Percentiles rank a stretch among this genome's conserved stretches.
Evolutionary conservation across 92 coral and sea anemone genomes (phyloP).

Genomic region (Virgularia gustaviana): DNA sequence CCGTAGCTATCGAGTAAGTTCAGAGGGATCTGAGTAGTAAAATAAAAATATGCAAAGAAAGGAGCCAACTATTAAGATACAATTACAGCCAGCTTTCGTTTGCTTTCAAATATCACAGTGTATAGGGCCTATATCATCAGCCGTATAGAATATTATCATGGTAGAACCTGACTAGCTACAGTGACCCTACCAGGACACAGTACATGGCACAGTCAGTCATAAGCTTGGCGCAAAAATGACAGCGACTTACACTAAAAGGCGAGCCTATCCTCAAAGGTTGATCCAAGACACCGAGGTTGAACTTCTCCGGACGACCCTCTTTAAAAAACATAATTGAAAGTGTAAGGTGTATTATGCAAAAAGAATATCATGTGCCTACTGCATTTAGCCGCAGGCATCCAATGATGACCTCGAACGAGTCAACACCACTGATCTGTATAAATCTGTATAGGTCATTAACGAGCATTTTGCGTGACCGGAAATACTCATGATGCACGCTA

Average conservation of each 20-base stretch:
- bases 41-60: too few species aligned
- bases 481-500: too few species aligned
- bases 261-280: slow-evolving; percentile 82
- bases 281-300: slow-evolving; percentile 90
- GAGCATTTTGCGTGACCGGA: too few species aligned
- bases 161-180: background rate
- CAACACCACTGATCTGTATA: too few species aligned
- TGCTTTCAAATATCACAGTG: too few species aligned
- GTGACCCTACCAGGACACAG: too few species aligned
- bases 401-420: too few species aligned
- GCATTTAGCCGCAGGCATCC: too few species aligned
- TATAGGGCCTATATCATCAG: too few species aligned
- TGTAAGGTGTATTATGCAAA: background rate
- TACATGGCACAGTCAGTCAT: too few species aligned
- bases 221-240: background rate
- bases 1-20: slow-evolving; percentile 84
- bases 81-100: background rate
- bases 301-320: slow-evolving; percentile 90
- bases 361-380: background rate
- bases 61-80: background rate
- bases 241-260: slow-evolving; percentile 74
- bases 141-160: too few species aligned
- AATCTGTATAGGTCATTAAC: too few species aligned
- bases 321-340: background rate
- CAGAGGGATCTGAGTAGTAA: slow-evolving; percentile 67